Evolutionary conservation across 2,797 vertebrate genomes (phyloP).

Genomic region (Squalus acanthias): DNA sequence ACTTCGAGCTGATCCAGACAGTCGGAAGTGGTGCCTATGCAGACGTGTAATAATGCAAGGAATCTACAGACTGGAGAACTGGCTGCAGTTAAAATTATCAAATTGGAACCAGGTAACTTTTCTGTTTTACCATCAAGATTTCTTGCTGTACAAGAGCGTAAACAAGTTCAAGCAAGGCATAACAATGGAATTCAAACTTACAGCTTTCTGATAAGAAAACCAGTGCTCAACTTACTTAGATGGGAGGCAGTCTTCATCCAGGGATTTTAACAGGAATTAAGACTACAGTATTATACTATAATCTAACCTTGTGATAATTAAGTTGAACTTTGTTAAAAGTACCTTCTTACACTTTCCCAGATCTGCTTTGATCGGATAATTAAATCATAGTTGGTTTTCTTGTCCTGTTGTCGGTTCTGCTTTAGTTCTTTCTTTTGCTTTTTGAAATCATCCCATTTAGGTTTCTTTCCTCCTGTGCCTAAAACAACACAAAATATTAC

Average conservation of each 20-base stretch:
- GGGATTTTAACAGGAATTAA: not conserved
- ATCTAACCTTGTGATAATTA: not conserved
- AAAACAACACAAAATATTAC: slow-evolving; percentile 21
- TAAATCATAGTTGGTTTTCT: slow-evolving; percentile 63
- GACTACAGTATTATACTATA: not conserved
- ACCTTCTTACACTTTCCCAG: slow-evolving; percentile 76
- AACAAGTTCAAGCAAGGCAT: not conserved
- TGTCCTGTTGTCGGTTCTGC: slow-evolving; percentile 67
- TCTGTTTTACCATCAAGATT: not conserved
- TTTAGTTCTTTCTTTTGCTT: slow-evolving; percentile 71
- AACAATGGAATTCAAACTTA: not conserved
- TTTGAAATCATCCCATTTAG: slow-evolving; percentile 72
- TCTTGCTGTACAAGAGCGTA: not conserved
- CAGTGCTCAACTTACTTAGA: not conserved
- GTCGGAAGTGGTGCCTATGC: not conserved
- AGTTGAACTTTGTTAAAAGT: slow-evolving; percentile 36
- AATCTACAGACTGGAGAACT: not conserved
- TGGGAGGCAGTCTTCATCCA: not conserved
- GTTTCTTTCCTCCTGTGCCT: slow-evolving; percentile 66
- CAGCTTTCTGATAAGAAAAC: not conserved
- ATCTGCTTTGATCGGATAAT: slow-evolving; percentile 73
- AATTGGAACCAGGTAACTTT: not conserved
- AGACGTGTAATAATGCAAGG: not conserved
- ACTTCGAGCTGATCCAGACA: not conserved
- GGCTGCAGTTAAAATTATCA: not conserved